Evolutionary conservation across 2,888 invertebrate species (phyloP), one percentile per base, ranked within the genome.

Genomic region (Tenthredo scrophulariae): DNA sequence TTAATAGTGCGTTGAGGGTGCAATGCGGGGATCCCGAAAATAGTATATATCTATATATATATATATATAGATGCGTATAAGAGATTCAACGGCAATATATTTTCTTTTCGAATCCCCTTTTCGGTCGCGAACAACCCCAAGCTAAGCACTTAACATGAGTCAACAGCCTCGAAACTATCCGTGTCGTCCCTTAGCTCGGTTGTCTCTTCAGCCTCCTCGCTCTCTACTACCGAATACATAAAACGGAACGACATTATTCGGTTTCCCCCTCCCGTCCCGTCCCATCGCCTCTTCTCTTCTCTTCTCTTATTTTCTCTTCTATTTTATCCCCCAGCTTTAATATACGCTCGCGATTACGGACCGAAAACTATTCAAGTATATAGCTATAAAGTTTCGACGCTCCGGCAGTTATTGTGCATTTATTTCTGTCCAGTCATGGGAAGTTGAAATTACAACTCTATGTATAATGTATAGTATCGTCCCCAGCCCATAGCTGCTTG

Each of bases 71-170:
- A 67, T 67, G 67, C 18, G 40, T 37, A 18, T 46, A 43, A 46
- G 62, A 62, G 46, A 62, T 80, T 83, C 83, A 62, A 65, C 37
- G 67, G 65, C 83, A 46, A 83, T 83, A 67, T 83, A 83, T 83
- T 83, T 83, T 83, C 83, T 18, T 83, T 83, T 29, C 83, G 70
- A 62, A 62, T 80, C 80, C 80, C 80, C 62, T 80, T 65, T 80
- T 80, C 15, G 33, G 80, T 54, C 46, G 67, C 29, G 65, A 29
- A 50, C 83, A 46, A 83, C 67, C 80, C 80, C 80, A 58, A 77
- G 26, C 80, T 62, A 67, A 83, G 83, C 83, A 83, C 83, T 83
- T 67, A 83, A 83, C 83, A 83, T 83, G 83, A 83, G 83, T 83
- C 83, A 83, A 83, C 83, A 83, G 83, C 83, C 83, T 83, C 83